Evolutionary conservation across 35 echinoderm and acorn worm species (phyloP), one percentile per base, ranked within the genome.

Genomic region (Eucidaris tribuloides): DNA sequence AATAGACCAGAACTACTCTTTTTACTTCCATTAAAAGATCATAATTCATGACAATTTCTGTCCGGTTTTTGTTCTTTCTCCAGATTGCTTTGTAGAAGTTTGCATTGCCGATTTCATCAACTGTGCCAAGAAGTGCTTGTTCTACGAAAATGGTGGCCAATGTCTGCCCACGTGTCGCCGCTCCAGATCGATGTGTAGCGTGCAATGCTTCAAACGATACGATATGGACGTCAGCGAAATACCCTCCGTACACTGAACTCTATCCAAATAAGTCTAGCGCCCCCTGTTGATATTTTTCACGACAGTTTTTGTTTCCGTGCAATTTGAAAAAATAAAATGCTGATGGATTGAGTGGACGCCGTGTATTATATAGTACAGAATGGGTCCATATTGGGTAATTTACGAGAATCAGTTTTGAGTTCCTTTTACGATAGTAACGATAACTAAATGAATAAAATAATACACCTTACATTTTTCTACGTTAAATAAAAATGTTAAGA

Each of bases 81-180:
- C 30, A 74, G 68, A 74, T 74, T 74, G 68, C 68, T 74, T 74
- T 23, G 68, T 74, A 7, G 68, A 74, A 41, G 41, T 74, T 27
- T 74, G 68, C 68, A 74, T 74, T 24, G 68, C 68, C 1, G 68
- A 74, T 24, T 74, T 74, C 68, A 41, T 74, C 15, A 74, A 74
- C 68, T 74, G 68, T 20, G 68, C 68, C 29, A 74, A 74, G 68
- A n/a, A 74, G 41, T 74, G 68, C 41, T 74, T 74, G 68, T 74
- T 74, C 68, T 74, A 74, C 40, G 35, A 38, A 74, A 74, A 74
- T 22, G 41, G 68, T 24, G 37, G n/a, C 20, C 3, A 33, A 13
- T 74, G 68, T 36, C n/a, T 74, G 68, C 68, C 68, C 15, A n/a
- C 68, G 37, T 74, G 68, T 74, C 68, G 68, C 18, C 68, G 37